Conservation (phyloP, 2,888 invertebrate species). For the Pherbina coryleti region DNA sequence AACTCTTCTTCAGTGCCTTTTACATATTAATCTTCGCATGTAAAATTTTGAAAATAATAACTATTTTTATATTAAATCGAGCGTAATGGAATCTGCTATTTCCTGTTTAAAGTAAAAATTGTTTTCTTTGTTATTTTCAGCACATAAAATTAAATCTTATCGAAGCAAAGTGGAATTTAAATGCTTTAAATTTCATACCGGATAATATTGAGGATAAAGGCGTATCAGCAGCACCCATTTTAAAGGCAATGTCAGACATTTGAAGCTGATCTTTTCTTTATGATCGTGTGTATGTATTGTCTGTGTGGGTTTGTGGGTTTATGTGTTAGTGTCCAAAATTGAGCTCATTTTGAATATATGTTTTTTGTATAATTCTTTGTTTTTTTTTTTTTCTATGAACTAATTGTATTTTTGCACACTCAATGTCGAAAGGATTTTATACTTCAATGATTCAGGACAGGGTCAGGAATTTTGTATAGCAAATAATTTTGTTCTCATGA, state of each 20-base stretch:
- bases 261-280: not conserved
- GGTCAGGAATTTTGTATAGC: not conserved
- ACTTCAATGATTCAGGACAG: constrained; percentile 8
- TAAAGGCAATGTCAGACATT: not conserved
- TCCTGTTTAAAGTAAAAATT: not conserved
- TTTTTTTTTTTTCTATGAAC: constrained; percentile 6
- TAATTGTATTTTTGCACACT: not conserved
- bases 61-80: too few relatives aligned
- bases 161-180: not conserved
- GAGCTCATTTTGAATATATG: not conserved
- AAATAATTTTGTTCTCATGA: not conserved
- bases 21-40: too few relatives aligned
- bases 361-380: not conserved
- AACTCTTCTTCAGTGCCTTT: too few relatives aligned
- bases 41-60: too few relatives aligned
- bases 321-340: not conserved
- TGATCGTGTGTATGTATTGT: too few relatives aligned
- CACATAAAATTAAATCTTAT: not conserved
- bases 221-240: constrained; percentile 7
- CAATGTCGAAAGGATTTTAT: constrained; percentile 3
- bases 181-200: not conserved
- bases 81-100: not conserved
- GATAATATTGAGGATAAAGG: not conserved
- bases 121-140: not conserved
- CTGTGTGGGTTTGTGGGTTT: too few relatives aligned